A percentile compares a stretch with the other conserved stretches of the same genome.
Evolutionary conservation across 2,888 invertebrate species (phyloP).

Genomic region (Heliothis peltigera): DNA sequence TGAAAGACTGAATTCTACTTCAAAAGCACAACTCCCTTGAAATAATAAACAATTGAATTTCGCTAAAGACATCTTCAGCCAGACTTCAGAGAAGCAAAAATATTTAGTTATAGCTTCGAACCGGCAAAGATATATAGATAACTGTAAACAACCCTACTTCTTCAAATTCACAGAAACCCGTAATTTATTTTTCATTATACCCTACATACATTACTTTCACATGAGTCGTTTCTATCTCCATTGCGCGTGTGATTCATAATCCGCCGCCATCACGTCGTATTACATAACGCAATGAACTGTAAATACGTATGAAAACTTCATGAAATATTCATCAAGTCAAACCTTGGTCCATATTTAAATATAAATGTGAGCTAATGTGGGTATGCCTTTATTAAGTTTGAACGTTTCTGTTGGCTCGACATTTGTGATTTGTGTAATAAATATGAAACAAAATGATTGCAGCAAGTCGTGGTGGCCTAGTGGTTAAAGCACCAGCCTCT

Average conservation of each 20-base stretch:
- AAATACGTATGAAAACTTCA: conserved; percentile 37
- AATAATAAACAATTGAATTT: too few species aligned
- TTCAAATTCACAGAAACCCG: neutral
- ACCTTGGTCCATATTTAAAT: conserved; percentile 32
- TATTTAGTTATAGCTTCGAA: too few species aligned
- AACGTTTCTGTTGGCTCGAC: neutral
- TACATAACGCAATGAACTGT: conserved; percentile 46
- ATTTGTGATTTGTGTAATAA: neutral
- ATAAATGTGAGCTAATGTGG: conserved; percentile 1
- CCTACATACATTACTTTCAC: conserved; percentile 27
- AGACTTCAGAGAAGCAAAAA: too few species aligned
- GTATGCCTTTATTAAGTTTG: neutral
- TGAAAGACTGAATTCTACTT: too few species aligned
- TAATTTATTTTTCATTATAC: conserved; percentile 35
- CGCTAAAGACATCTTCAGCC: too few species aligned
- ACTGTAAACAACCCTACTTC: neutral
- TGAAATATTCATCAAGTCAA: conserved; percentile 46
- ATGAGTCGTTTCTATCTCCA: conserved; percentile 35
- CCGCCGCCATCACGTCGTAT: conserved; percentile 28
- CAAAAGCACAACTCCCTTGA: too few species aligned
- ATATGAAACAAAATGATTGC: too few species aligned
- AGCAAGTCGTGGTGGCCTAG: too few species aligned
- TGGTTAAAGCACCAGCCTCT: too few species aligned
- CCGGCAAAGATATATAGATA: too few species aligned
- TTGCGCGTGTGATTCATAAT: conserved; percentile 48